A percentile compares a stretch with the other conserved stretches of the same genome.
phyloP scores from a whole-genome alignment of 2,888 invertebrate species.

The Odontocerum albicorne region DNA sequence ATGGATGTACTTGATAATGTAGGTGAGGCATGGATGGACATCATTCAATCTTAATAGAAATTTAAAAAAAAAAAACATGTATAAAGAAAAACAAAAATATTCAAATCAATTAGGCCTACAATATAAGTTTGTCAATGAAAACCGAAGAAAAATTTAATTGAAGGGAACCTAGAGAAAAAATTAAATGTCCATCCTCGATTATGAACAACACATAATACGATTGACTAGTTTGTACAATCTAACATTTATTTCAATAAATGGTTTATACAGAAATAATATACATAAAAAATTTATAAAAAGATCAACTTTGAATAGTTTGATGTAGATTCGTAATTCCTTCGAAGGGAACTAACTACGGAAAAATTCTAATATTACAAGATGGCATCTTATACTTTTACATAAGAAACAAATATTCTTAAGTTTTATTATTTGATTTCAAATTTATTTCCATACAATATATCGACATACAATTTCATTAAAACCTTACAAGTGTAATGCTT shows the following conservation, averaged over 20 bases:
- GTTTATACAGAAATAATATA: slow-evolving; percentile 19
- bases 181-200: neutral
- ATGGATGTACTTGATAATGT: neutral
- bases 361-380: slow-evolving; percentile 12
- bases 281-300: slow-evolving; percentile 18
- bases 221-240: slow-evolving; percentile 33
- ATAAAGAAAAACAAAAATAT: too few relatives aligned
- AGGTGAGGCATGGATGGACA: slow-evolving; percentile 6
- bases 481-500: slow-evolving; percentile 11
- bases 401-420: neutral
- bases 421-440: neutral
- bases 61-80: neutral
- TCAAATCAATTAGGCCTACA: too few relatives aligned
- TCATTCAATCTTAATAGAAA: neutral
- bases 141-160: too few relatives aligned
- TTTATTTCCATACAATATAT: slow-evolving; percentile 9
- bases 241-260: slow-evolving; percentile 15
- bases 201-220: slow-evolving; percentile 4
- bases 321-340: slow-evolving; percentile 2
- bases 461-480: slow-evolving; percentile 8
- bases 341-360: slow-evolving; percentile 4
- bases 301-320: slow-evolving; percentile 24
- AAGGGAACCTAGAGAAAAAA: too few relatives aligned
- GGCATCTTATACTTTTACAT: slow-evolving; percentile 12
- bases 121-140: too few relatives aligned